phyloP scores from a whole-genome alignment of 2,888 invertebrate genomes.

The Nomada lathburiana region DNA sequence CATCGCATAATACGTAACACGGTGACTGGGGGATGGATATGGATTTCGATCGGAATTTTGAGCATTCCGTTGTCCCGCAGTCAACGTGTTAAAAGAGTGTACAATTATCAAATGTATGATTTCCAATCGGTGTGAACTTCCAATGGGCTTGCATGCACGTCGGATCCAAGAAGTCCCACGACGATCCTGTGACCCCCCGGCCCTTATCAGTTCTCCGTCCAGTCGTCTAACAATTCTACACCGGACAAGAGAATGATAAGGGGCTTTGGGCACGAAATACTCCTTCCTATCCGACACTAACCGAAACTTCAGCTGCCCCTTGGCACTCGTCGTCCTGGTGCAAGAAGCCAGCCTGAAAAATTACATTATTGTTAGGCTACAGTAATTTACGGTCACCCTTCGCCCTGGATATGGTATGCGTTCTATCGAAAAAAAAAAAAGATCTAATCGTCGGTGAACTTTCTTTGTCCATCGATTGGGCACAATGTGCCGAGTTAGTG shows the following conservation, averaged over 20 bases:
- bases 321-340: not conserved
- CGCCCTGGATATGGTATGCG: not conserved
- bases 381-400: constrained; percentile 1
- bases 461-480: constrained; percentile 53
- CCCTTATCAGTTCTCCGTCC: constrained; percentile 99
- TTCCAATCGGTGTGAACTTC: not conserved
- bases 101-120: not conserved
- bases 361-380: constrained; percentile 14
- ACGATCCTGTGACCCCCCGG: constrained; percentile 89
- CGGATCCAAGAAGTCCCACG: constrained; percentile 70
- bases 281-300: not conserved
- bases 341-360: not conserved
- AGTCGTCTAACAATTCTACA: constrained; percentile 90
- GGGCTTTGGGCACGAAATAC: constrained; percentile 85
- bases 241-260: constrained; percentile 98
- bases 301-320: not conserved
- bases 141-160: not conserved
- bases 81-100: not conserved
- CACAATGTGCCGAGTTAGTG: constrained; percentile 16
- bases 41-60: too few relatives aligned
- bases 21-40: too few relatives aligned
- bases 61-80: not conserved
- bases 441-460: constrained; percentile 55
- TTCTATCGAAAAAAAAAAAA: constrained; percentile 23
- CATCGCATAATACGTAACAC: not conserved